Conservation (phyloP, 2,797 vertebrate species). For the Manis javanica region DNA sequence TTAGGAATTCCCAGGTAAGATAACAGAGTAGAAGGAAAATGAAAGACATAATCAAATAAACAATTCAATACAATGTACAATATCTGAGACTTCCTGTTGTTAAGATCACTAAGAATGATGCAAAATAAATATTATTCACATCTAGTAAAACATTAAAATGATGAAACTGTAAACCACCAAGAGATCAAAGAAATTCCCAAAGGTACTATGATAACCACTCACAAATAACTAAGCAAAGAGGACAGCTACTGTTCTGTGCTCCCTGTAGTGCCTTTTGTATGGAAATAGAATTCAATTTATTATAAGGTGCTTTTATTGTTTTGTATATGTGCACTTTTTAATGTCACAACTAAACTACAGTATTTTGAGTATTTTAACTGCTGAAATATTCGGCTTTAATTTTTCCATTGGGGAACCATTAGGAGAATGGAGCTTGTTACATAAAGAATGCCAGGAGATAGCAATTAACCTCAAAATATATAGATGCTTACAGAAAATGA, state of each 20-base stretch:
- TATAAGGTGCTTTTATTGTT: background rate
- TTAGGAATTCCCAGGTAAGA: background rate
- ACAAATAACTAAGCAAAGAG: background rate
- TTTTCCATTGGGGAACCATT: background rate
- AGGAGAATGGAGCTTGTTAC: background rate
- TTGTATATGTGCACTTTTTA: slow-evolving; percentile 2
- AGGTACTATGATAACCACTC: background rate
- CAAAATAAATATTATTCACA: background rate
- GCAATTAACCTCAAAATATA: background rate
- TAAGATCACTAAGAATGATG: background rate
- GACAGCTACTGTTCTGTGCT: background rate
- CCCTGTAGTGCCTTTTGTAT: background rate
- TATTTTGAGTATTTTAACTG: background rate
- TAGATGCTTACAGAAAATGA: background rate
- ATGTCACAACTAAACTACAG: background rate
- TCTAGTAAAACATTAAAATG: background rate
- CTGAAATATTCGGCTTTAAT: slow-evolving; percentile 21
- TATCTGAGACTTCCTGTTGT: background rate
- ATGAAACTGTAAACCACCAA: background rate
- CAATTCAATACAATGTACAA: background rate
- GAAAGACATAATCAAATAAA: background rate
- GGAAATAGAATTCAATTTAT: background rate
- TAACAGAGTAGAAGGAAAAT: background rate
- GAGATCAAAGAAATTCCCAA: background rate
- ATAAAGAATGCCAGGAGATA: background rate